Conservation (phyloP, 2,888 invertebrate species). For the Mimas tiliae region DNA sequence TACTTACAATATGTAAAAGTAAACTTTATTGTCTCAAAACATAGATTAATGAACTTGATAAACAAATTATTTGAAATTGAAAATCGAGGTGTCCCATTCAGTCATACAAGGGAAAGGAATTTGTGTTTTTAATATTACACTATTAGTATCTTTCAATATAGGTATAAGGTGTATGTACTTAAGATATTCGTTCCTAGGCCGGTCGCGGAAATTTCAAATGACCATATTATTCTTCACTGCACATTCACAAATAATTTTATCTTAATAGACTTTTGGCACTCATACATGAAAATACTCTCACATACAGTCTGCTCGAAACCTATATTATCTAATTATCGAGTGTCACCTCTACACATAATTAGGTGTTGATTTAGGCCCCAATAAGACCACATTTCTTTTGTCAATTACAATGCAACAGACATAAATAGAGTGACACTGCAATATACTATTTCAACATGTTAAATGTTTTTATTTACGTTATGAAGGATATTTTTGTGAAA, state of each 20-base stretch:
- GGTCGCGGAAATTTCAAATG: not conserved
- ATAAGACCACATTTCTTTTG: not conserved
- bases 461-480: not conserved
- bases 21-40: conserved; percentile 15
- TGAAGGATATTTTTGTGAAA: not conserved
- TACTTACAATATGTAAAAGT: conserved; percentile 1
- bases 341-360: not conserved
- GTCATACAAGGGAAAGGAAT: not conserved
- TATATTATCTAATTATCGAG: not conserved
- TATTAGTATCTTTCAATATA: not conserved
- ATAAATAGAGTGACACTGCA: not conserved
- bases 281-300: conserved; percentile 8
- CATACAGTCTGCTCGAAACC: not conserved
- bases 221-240: not conserved
- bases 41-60: not conserved
- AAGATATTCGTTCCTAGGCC: not conserved
- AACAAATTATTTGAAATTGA: conserved; percentile 7
- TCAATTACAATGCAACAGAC: not conserved
- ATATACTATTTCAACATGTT: not conserved
- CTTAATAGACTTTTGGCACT: conserved; percentile 23
- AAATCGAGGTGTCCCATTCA: conserved; percentile 8
- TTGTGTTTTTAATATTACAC: not conserved
- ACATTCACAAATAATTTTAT: not conserved
- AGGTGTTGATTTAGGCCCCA: conserved; percentile 3
- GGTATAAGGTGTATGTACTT: not conserved